Base-by-base conservation (phyloP, 2,797 vertebrate genomes). In the Oreochromis mossambicus region DNA sequence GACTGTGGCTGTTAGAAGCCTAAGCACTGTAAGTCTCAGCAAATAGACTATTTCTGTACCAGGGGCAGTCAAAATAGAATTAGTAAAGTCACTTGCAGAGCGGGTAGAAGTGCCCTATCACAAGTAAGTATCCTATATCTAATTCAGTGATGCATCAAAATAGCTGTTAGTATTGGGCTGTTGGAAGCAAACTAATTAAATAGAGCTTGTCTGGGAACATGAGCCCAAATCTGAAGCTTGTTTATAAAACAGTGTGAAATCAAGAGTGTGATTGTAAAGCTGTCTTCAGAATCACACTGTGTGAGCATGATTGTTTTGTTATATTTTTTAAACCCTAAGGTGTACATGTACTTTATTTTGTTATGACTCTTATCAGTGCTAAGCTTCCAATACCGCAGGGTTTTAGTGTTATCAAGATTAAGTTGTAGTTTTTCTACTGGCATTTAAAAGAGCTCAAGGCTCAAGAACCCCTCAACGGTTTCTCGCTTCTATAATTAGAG, bases 401-500 rank as follows among this genome's bases (percentile, higher is more conserved):
- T 85, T 88, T 92, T 80, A 81, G 19, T 82, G 68, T 84, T 55
- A 52, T 83, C 21, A 34, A 83, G 83, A 83, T 88, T 17, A 82
- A 81, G 73, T 38, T 73, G 68, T 78, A 66, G 82, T 73, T 50
- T 79, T 81, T 82, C 58, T 68, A 54, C 75, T 79, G 77, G 61
- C 75, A 68, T 90, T 86, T 75, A 86, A 70, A 83, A 87, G 87
- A 81, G 54, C 85, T 86, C 63, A 70, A 48, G 81, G 48, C 92
- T 86, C 84, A 79, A 12, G 88, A 91, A 77, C 77, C 80, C 61
- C 83, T 86, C 83, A 66, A 9, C 58, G 29, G 70, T 66, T 78
- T 88, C 80, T 82, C 82, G 70, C 21, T 56, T 80, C 89, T 91
- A 84, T 92, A 92, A 93, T 91, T 91, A 89, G 87, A 88, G 56